Evolutionary conservation across 2,113 vertebrate genomes (phyloP), one percentile per base, ranked within the genome.

Genomic region (Microtus richardsoni): DNA sequence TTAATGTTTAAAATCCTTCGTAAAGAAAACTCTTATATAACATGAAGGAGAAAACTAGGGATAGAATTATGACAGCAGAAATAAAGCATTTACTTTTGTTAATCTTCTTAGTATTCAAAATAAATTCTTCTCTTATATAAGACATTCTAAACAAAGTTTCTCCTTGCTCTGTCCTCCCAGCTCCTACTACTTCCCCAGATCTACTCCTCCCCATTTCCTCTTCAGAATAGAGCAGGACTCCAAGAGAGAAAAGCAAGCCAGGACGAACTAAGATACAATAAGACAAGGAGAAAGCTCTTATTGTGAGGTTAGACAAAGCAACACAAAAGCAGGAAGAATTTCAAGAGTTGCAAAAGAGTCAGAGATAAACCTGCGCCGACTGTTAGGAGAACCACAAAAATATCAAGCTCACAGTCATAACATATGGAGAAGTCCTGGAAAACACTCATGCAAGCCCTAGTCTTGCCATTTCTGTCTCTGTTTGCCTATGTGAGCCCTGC

Each of bases 331-430:
- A 80, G 33, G 2, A 58, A 47, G 41, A 75, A 13, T 44, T 39
- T 44, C 73, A 75, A 44, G 74, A 5, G 2, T 8, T 26, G 26
- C 9, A 10, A 39, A 75, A 77, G 41, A 47, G 5, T 28, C 26
- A 30, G 26, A 77, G 24, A 47, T 47, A 47, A 30, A 47, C 3
- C 6, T 41, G 2, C 13, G 16, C 3, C 5, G 0, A 28, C 2
- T 13, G 7, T 28, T 28, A 47, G 39, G 5, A 75, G 8, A 28
- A 12, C 71, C 4, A 44, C 12, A 47, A 30, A 77, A 47, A 3
- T 6, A 77, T 47, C 74, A 77, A 47, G 44, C 74, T 47, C 28
- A 47, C 41, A 47, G 14, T 2, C 44, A 8, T 47, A 47, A 47
- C 26, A 47, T 47, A 30, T 47, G 26, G 5, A 47, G 2, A 75